A percentile compares a stretch with the other conserved stretches of the same genome.
Conservation (phyloP, 2,888 invertebrate genomes). For the Pollenia amentaria region DNA sequence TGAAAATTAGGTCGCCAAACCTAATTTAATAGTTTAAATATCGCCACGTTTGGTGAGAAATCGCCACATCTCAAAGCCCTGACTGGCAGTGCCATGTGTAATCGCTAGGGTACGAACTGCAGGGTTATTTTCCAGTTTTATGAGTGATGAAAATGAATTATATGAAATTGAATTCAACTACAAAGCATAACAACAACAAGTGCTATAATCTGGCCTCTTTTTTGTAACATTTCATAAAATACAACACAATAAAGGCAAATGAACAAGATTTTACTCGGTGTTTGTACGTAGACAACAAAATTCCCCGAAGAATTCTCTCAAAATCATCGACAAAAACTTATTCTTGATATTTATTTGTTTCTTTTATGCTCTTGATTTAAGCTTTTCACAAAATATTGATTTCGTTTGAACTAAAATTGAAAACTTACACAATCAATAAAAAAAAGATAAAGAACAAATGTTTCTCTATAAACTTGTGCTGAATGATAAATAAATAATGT, state of each 20-base stretch:
- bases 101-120: no score
- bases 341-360: neutral
- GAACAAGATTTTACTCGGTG: neutral
- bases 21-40: no score
- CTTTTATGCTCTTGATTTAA: conserved; percentile 20
- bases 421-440: neutral
- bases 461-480: neutral
- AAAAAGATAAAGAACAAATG: neutral
- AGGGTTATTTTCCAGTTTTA: conserved; percentile 2
- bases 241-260: conserved; percentile 10
- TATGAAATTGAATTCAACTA: conserved; percentile 36
- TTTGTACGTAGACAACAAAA: neutral
- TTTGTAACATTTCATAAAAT: conserved; percentile 23
- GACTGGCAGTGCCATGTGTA: no score
- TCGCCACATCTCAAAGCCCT: no score
- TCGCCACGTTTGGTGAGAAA: no score
- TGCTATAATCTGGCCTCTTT: conserved; percentile 43
- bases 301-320: conserved; percentile 41
- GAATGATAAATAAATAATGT: conserved; percentile 21
- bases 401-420: conserved; percentile 13
- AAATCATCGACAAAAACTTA: neutral
- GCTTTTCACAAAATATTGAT: conserved; percentile 45
- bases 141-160: conserved; percentile 12
- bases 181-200: conserved; percentile 33
- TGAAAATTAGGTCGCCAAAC: no score